phyloP scores from a whole-genome alignment of 2,113 vertebrate species.

The Paramormyrops kingsleyae region DNA sequence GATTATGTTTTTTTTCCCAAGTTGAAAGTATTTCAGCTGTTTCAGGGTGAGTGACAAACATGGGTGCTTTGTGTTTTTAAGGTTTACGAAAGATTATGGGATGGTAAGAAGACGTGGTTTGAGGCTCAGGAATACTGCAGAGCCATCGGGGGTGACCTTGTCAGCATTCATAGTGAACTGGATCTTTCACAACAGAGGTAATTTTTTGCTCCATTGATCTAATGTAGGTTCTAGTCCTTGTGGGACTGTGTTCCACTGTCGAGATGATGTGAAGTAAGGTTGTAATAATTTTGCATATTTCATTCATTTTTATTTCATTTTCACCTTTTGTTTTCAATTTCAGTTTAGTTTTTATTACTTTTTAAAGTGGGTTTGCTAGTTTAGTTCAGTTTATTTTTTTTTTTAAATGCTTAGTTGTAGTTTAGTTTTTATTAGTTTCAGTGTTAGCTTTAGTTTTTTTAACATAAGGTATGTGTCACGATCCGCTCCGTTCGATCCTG shows the following conservation, averaged over 20 bases:
- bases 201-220: neutral
- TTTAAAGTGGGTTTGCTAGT: neutral
- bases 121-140: slow-evolving; percentile 76
- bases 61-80: slow-evolving; percentile 20
- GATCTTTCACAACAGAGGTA: slow-evolving; percentile 40
- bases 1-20: neutral
- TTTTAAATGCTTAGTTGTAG: no score
- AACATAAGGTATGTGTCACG: no score
- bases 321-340: neutral
- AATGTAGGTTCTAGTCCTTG: neutral
- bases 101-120: slow-evolving; percentile 74
- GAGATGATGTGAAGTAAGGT: neutral
- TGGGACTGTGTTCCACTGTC: neutral
- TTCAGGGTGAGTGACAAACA: neutral
- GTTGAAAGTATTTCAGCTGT: neutral
- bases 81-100: slow-evolving; percentile 43
- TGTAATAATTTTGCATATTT: no score
- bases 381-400: no score
- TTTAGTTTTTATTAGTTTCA: no score
- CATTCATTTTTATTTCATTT: no score
- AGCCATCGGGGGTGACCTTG: slow-evolving; percentile 76
- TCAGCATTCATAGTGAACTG: slow-evolving; percentile 60
- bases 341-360: neutral
- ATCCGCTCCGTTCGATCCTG: no score
- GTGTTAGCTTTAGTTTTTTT: no score